Evolutionary conservation across 1,140 invertebrate genomes (phyloP), one percentile per base, ranked within the genome.

Genomic region (Paralvinella palmiformis): DNA sequence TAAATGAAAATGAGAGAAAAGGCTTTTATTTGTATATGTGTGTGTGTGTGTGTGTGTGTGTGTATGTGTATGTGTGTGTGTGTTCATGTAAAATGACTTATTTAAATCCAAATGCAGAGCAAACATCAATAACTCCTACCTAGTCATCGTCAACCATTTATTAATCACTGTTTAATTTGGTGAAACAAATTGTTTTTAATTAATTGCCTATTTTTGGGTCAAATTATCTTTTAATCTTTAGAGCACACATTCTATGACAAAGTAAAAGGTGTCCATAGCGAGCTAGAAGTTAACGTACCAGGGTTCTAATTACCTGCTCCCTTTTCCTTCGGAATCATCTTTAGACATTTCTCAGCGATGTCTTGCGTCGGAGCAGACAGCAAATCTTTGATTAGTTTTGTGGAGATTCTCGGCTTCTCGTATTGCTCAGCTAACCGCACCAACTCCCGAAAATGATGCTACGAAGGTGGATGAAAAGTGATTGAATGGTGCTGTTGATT

Each of bases 361-460:
- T 83, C 81, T 33, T 70, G 68, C 15, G 75, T 75, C 1, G 73
- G 66, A 6, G 81, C 80, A 60, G 76, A 68, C 48, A 82, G 75
- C n/a, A 83, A 71, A n/a, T 80, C 74, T 44, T 76, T 75, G 24
- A 83, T 72, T 20, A 82, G 64, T 29, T 67, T 55, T 4, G 75
- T 74, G 0, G 81, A 75, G 15, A 83, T 59, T 52, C 71, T 71
- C 62, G 72, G 75, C 63, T 78, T 78, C 33, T 75, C 72, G 65
- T 79, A 69, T 27, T 78, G 66, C 29, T 81, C 76, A 1, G 81
- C 80, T 33, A 73, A 68, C 33, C 82, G 79, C 32, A 83, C 72
- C 73, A 83, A 75, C 62, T 73, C 72, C 29, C 68, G 70, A 59
- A 80, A 67, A 63, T 69, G 67, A 36, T 69, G 69, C 79, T 80